Evolutionary conservation across 2,888 invertebrate species (phyloP), one percentile per base, ranked within the genome.

Genomic region (Alloscopus bannaensis): DNA sequence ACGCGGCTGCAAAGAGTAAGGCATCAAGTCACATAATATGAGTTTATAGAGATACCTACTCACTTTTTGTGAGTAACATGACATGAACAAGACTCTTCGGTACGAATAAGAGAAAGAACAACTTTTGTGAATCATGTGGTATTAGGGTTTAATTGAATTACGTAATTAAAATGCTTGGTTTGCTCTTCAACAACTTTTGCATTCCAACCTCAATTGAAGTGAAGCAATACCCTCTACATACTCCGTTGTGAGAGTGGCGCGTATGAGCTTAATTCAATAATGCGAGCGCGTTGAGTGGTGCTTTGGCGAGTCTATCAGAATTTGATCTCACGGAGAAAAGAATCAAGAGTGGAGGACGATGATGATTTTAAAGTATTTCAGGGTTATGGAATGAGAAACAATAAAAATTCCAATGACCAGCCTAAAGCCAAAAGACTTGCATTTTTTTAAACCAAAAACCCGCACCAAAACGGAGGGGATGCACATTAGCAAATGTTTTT

Each of bases 81-180:
- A 0, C 1, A 50, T n/a, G 13, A 31, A 45, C n/a, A 11, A 31
- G 0, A 29, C 52, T 29, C 29, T 20, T 64, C 1, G 8, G 24
- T 13, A 45, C n/a, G 24, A 26, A 22, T 26, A 26, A 45, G 24
- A 28, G 8, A 52, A 71, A 73, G 76, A 59, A 52, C 57, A 57
- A 75, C 26, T 59, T 65, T 59, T 75, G 42, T 42, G 52, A 52
- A 42, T 50, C 68, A 76, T 68, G 60, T 40, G 20, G 60, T 47
- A 76, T 68, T 76, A 68, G 59, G 36, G 11, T 26, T 68, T 76
- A 76, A 76, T 76, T 76, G 76, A 76, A 76, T 76, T 76, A 76
- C 68, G 26, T 76, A 76, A 76, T 76, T 76, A 76, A 68, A 76
- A 76, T 68, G 50, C 59, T 68, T 68, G n/a, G 60, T 31, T 24